Evolutionary conservation across 1,140 invertebrate species (phyloP).

Genomic region (Atta colombica): DNA sequence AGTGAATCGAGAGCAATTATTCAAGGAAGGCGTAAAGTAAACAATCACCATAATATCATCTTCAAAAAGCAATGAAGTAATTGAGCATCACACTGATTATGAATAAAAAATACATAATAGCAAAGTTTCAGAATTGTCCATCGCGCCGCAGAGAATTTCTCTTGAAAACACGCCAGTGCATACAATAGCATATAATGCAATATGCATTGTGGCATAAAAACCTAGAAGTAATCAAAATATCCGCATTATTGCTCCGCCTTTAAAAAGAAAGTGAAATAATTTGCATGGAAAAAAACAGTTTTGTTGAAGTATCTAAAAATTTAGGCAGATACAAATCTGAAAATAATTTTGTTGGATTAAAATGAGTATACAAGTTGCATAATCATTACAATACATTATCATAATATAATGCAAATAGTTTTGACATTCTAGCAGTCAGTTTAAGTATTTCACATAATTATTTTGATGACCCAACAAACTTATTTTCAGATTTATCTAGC

Average conservation of each 20-base stretch:
- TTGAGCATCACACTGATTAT: conserved; percentile 4
- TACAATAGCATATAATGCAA: neutral
- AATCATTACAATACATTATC: no score
- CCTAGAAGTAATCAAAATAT: conserved; percentile 10
- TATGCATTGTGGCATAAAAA: conserved; percentile 27
- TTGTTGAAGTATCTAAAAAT: no score
- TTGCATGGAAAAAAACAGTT: no score
- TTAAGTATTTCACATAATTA: no score
- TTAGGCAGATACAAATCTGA: no score
- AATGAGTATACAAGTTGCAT: no score
- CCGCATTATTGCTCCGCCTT: neutral
- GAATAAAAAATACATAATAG: conserved; percentile 43
- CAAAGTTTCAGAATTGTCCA: conserved; percentile 41
- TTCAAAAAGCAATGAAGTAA: conserved; percentile 14
- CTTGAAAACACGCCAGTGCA: neutral
- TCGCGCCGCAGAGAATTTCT: neutral
- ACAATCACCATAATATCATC: neutral
- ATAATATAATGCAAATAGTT: no score
- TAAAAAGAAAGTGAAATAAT: neutral
- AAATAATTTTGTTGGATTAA: no score
- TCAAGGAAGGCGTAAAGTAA: neutral
- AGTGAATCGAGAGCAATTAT: neutral
- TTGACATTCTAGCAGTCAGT: no score
- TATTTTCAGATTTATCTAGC: no score
- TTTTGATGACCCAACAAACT: no score